Evolutionary conservation across 2,113 vertebrate species (phyloP).

Genomic region (Hypomesus transpacificus): DNA sequence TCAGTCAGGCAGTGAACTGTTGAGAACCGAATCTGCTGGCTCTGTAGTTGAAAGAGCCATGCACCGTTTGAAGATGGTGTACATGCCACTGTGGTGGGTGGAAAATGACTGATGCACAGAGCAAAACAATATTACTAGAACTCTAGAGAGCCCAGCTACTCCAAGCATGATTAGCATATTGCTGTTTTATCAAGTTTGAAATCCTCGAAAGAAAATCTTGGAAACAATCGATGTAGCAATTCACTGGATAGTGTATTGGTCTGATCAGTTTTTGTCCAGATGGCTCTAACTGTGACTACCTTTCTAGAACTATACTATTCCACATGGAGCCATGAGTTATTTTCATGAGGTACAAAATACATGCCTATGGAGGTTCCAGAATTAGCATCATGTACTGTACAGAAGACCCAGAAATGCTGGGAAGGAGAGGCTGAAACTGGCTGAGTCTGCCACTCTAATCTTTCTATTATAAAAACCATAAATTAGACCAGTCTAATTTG

Average conservation of each 20-base stretch:
- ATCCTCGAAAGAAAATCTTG: neutral
- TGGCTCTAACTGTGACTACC: no score
- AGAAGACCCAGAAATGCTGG: slow-evolving; percentile 6
- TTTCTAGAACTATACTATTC: no score
- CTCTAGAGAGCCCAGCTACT: neutral
- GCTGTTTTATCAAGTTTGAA: neutral
- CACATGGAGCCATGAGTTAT: no score
- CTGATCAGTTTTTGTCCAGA: neutral
- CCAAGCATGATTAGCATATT: neutral
- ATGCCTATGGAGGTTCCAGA: no score
- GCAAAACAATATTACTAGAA: slow-evolving; percentile 5
- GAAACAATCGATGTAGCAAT: neutral
- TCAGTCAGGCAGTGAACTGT: neutral
- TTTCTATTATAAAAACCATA: neutral
- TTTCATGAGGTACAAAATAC: no score
- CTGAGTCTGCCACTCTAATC: neutral
- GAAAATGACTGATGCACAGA: slow-evolving; percentile 1
- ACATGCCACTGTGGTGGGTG: neutral
- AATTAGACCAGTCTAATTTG: slow-evolving; percentile 29
- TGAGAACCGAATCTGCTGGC: neutral
- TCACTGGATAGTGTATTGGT: neutral
- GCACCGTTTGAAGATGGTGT: slow-evolving; percentile 10
- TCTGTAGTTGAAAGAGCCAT: slow-evolving; percentile 8
- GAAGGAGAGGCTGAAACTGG: slow-evolving; percentile 7
- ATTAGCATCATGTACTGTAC: slow-evolving; percentile 6